phyloP scores from a whole-genome alignment of 2,113 vertebrate genomes.

The Todiramphus chloris region DNA sequence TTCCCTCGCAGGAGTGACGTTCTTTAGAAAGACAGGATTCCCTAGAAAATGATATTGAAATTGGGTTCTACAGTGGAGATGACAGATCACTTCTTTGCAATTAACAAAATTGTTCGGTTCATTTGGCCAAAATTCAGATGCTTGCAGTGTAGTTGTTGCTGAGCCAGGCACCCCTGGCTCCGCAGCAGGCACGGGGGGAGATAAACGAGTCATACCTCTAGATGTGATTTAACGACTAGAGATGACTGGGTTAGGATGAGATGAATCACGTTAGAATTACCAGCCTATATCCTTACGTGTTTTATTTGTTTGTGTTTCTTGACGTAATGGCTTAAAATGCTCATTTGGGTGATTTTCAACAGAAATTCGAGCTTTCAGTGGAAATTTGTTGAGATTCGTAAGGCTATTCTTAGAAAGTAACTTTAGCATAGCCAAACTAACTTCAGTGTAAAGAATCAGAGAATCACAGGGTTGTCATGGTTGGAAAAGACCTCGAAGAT shows the following conservation, averaged over 20 bases:
- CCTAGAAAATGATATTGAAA: neutral
- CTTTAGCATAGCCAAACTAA: neutral
- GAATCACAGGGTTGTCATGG: neutral
- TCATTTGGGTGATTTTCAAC: neutral
- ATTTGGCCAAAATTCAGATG: neutral
- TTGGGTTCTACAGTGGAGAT: neutral
- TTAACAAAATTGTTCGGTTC: neutral
- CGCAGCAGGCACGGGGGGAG: accelerated
- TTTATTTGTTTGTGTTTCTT: neutral
- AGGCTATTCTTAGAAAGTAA: neutral
- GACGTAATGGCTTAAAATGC: neutral
- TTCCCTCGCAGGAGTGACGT: neutral
- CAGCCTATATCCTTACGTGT: neutral
- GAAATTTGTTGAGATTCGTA: neutral
- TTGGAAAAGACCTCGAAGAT: too few relatives aligned
- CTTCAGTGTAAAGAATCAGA: neutral
- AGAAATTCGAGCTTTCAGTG: neutral
- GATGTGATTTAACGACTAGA: neutral
- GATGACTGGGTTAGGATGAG: neutral
- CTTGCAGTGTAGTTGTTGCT: neutral
- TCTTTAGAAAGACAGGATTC: neutral
- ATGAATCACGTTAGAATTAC: neutral
- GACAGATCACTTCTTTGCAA: neutral
- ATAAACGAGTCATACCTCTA: neutral
- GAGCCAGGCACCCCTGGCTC: neutral